phyloP scores from a whole-genome alignment of 2,888 invertebrate species.

The Endomychus coccineus region DNA sequence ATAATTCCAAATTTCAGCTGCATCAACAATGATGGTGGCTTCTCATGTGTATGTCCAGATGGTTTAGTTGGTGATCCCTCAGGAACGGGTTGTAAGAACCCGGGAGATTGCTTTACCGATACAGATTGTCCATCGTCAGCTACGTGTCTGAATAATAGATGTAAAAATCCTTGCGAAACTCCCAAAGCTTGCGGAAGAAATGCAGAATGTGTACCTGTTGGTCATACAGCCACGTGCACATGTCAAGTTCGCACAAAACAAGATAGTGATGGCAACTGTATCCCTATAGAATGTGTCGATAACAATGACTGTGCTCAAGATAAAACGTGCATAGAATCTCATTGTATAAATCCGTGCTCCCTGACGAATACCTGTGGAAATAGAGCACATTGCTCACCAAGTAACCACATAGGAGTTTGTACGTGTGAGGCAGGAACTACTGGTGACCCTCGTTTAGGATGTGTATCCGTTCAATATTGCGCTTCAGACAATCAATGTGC shows the following conservation, averaged over 20 bases:
- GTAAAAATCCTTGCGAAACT: conserved; percentile 69
- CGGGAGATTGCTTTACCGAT: conserved; percentile 75
- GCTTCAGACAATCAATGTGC: conserved; percentile 74
- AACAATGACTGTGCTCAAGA: conserved; percentile 66
- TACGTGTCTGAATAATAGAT: conserved; percentile 65
- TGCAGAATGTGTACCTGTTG: conserved; percentile 63
- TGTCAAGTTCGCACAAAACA: conserved; percentile 71
- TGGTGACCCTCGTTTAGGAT: conserved; percentile 80
- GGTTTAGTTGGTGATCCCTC: conserved; percentile 73
- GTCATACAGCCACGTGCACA: conserved; percentile 65
- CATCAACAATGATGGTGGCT: conserved; percentile 71
- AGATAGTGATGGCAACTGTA: conserved; percentile 66
- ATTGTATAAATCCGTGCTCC: conserved; percentile 75
- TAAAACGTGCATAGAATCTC: conserved; percentile 69
- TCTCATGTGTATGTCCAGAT: conserved; percentile 66
- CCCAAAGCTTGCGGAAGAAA: conserved; percentile 62
- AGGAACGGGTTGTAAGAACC: conserved; percentile 66
- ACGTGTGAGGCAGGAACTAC: conserved; percentile 78
- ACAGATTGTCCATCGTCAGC: conserved; percentile 72
- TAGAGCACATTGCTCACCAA: conserved; percentile 66
- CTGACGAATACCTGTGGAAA: conserved; percentile 76
- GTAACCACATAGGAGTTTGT: conserved; percentile 75
- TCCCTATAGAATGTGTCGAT: conserved; percentile 67
- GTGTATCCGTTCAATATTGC: conserved; percentile 77
- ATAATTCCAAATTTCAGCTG: too few species aligned